A percentile compares a stretch with the other conserved stretches of the same genome.
phyloP scores from a whole-genome alignment of 1,140 invertebrate species.

The Pollicipes pollicipes region DNA sequence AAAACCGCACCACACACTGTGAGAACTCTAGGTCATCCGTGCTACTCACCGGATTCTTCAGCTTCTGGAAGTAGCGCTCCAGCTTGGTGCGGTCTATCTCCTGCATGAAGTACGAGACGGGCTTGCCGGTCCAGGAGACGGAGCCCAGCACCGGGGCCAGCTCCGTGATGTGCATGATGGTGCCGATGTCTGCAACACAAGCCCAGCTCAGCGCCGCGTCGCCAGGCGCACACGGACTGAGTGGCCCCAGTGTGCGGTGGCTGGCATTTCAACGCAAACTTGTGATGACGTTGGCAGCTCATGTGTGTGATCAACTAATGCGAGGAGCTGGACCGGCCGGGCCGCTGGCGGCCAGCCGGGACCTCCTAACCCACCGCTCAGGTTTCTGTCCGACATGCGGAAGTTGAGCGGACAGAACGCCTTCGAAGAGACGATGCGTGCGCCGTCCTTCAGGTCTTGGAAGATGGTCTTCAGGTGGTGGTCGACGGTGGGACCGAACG shows the following conservation, averaged over 20 bases:
- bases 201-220: too few relatives aligned
- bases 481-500: constrained; percentile 90
- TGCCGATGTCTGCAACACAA: constrained; percentile 92
- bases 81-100: constrained; percentile 88
- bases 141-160: constrained; percentile 84
- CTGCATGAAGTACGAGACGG: constrained; percentile 93
- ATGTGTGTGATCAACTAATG: too few relatives aligned
- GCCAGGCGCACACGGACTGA: too few relatives aligned
- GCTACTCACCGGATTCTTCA: constrained; percentile 18
- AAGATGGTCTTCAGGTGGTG: constrained; percentile 91
- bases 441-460: constrained; percentile 85
- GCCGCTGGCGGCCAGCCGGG: too few relatives aligned
- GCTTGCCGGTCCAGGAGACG: constrained; percentile 95
- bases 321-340: too few relatives aligned
- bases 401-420: constrained; percentile 96
- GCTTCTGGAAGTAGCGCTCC: constrained; percentile 82
- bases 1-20: too few relatives aligned
- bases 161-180: constrained; percentile 94
- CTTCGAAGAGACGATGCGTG: constrained; percentile 94
- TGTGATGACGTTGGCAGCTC: too few relatives aligned
- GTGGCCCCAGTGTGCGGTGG: too few relatives aligned
- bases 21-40: too few relatives aligned
- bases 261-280: too few relatives aligned
- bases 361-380: constrained; percentile 41
- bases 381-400: constrained; percentile 79